Percentiles rank a stretch among this genome's conserved stretches.
Conservation (phyloP, 1,140 invertebrate genomes). For the Zaprionus gabonicus region DNA sequence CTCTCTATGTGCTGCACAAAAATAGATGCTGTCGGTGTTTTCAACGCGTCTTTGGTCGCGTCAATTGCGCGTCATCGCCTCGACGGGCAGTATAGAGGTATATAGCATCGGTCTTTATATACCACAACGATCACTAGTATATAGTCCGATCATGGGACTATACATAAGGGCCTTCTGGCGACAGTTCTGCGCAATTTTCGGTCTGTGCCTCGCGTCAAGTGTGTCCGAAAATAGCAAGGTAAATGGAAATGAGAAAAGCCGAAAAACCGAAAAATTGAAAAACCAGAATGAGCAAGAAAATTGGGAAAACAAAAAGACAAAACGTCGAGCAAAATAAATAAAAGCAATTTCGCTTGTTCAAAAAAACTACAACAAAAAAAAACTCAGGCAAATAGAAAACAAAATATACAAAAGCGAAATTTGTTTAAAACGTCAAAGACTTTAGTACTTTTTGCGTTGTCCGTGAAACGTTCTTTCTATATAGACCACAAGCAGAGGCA, state of each 20-base stretch:
- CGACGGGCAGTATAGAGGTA: conserved; percentile 36
- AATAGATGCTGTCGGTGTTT: conserved; percentile 67
- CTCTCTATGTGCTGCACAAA: conserved; percentile 58
- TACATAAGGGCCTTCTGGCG: conserved; percentile 75
- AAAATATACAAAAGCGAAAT: conserved; percentile 53
- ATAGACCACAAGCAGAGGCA: conserved; percentile 14
- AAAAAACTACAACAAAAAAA: conserved; percentile 33
- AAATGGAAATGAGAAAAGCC: conserved; percentile 62
- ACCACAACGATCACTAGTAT: conserved; percentile 31
- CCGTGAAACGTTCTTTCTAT: conserved; percentile 42
- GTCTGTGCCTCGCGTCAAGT: conserved; percentile 68
- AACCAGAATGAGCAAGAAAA: conserved; percentile 45
- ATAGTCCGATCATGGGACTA: conserved; percentile 8
- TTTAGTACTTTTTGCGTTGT: conserved; percentile 66
- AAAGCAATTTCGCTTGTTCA: conserved; percentile 53
- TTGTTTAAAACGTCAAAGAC: conserved; percentile 73
- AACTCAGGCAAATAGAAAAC: conserved; percentile 22
- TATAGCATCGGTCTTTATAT: conserved; percentile 68
- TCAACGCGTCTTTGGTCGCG: conserved; percentile 78
- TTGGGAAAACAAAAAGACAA: conserved; percentile 54
- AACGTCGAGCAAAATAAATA: conserved; percentile 71
- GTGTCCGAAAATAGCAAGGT: conserved; percentile 80
- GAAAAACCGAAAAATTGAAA: conserved; percentile 47
- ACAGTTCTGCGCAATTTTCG: conserved; percentile 79
- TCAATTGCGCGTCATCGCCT: conserved; percentile 79